Percentiles rank a stretch among this genome's conserved stretches.
These are phyloP conservation scores for Erannis defoliaria DNA, from an alignment of 2,888 invertebrate genomes.

Conservation along the genomic window DNA sequence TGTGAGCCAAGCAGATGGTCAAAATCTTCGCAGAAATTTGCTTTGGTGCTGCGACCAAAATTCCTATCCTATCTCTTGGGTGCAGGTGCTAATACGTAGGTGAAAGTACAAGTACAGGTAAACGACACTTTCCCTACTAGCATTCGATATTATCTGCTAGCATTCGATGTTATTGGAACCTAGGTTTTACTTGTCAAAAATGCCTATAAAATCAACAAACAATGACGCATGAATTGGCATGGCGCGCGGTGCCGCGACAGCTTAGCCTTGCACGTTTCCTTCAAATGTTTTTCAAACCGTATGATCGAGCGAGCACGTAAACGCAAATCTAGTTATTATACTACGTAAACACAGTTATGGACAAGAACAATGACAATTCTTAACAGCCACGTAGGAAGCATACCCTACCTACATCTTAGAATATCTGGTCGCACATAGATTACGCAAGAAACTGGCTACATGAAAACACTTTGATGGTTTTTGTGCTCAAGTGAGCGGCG, in stretches of 20 bases:
- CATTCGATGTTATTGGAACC: background rate
- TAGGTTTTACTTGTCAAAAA: background rate
- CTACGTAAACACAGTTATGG: slow-evolving; percentile 72
- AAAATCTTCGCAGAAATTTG: no score
- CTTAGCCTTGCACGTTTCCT: slow-evolving; percentile 69
- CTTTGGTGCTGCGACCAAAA: no score
- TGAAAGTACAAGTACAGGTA: no score
- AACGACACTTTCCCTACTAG: no score
- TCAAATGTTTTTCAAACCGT: slow-evolving; percentile 64
- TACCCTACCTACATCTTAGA: slow-evolving; percentile 35
- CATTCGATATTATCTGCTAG: background rate
- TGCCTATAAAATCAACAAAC: slow-evolving; percentile 35
- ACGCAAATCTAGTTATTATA: slow-evolving; percentile 62
- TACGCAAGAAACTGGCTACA: slow-evolving; percentile 66
- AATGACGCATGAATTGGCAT: slow-evolving; percentile 42
- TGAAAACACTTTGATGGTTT: slow-evolving; percentile 69
- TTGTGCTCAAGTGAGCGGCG: slow-evolving; percentile 73
- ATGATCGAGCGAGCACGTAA: slow-evolving; percentile 58
- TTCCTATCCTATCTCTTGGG: no score
- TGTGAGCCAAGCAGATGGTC: background rate
- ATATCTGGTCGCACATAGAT: slow-evolving; percentile 57
- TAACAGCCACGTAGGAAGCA: slow-evolving; percentile 61
- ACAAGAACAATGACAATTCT: slow-evolving; percentile 72
- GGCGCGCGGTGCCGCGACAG: slow-evolving; percentile 27
- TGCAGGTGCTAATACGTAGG: no score